Evolutionary conservation across 2,797 vertebrate genomes (phyloP).

Genomic region (Centropyge bicolor): DNA sequence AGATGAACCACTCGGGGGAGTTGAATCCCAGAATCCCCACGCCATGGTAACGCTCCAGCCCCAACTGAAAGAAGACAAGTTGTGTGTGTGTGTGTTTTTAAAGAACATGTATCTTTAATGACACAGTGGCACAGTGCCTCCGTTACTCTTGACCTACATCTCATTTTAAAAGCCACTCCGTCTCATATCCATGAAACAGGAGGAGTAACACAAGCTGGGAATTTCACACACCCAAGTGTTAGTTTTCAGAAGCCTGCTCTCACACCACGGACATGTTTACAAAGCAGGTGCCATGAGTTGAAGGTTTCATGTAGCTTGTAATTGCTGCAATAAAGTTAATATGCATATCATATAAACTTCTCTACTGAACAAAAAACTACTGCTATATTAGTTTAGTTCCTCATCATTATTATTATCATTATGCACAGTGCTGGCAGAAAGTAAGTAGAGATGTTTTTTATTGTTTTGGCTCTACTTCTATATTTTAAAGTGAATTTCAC

Average conservation of each 20-base stretch:
- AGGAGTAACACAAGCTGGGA: constrained; percentile 65
- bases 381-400: not conserved
- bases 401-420: no score
- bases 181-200: constrained; percentile 53
- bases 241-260: constrained; percentile 56
- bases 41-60: constrained; percentile 85
- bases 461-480: not conserved
- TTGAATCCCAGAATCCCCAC: constrained; percentile 89
- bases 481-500: not conserved
- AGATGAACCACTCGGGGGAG: constrained; percentile 87
- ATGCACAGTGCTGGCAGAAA: not conserved
- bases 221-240: constrained; percentile 70
- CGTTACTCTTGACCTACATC: constrained; percentile 62
- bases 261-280: constrained; percentile 23
- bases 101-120: constrained; percentile 47
- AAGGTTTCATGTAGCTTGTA: not conserved
- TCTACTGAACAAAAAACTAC: no score
- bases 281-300: not conserved
- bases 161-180: constrained; percentile 17
- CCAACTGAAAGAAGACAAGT: constrained; percentile 76
- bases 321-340: not conserved
- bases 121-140: constrained; percentile 5
- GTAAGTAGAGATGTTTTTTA: not conserved
- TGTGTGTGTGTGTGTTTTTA: not conserved
- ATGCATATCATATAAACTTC: not conserved